These are phyloP conservation scores for Salticus scenicus DNA, from an alignment of 2,888 invertebrate genomes.

Conservation along the genomic window DNA sequence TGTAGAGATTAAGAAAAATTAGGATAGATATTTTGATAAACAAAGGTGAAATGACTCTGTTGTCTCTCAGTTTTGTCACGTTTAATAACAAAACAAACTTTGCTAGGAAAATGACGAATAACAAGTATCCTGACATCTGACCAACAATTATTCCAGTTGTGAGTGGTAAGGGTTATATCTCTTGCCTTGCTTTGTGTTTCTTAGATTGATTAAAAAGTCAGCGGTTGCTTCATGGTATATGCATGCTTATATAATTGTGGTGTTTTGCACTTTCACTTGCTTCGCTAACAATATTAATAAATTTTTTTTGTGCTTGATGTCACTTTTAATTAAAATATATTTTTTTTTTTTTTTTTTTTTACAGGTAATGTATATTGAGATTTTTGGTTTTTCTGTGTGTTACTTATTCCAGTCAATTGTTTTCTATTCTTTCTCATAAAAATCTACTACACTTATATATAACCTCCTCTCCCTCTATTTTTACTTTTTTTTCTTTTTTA, in stretches of 20 bases:
- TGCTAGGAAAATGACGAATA: constrained; percentile 66
- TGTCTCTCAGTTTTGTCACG: constrained; percentile 48
- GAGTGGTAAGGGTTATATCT: constrained; percentile 68
- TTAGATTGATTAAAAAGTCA: constrained; percentile 65
- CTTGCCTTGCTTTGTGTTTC: constrained; percentile 68
- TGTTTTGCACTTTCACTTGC: constrained; percentile 60
- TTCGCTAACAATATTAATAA: constrained; percentile 44
- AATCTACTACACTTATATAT: too few species aligned
- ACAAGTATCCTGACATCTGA: constrained; percentile 49
- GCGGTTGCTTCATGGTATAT: constrained; percentile 65
- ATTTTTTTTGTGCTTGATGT: constrained; percentile 62
- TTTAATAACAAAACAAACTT: constrained; percentile 61
- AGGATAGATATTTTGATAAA: constrained; percentile 29
- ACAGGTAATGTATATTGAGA: neutral
- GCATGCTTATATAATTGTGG: constrained; percentile 56
- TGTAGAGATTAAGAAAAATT: neutral
- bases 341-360: too few species aligned
- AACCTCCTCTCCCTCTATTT: too few species aligned
- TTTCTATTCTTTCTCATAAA: too few species aligned
- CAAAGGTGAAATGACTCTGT: constrained; percentile 61
- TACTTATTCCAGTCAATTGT: too few species aligned
- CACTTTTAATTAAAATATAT: too few species aligned
- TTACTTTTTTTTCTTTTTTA: too few species aligned
- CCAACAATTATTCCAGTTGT: constrained; percentile 57
- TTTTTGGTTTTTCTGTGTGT: neutral